Conservation (phyloP, 2,113 vertebrate genomes). For the Cynocephalus volans region DNA sequence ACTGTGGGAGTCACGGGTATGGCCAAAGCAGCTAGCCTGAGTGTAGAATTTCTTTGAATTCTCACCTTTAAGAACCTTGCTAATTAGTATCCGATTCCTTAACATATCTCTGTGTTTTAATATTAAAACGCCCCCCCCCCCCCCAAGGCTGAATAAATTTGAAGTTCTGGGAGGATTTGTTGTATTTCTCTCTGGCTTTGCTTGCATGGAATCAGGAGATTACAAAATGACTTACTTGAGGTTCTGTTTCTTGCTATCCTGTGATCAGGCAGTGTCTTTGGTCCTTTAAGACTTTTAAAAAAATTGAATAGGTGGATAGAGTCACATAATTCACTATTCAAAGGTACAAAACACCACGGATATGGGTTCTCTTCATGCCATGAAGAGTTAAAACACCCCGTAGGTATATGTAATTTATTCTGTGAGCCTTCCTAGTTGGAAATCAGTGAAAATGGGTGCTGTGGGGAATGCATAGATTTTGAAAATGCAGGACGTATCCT, state of each 20-base stretch:
- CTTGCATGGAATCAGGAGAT: not conserved
- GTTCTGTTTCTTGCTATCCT: slow-evolving; percentile 32
- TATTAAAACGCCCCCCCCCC: not conserved
- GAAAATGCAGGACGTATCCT: not conserved
- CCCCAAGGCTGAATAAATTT: not conserved
- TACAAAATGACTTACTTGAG: not conserved
- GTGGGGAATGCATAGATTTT: slow-evolving; percentile 7
- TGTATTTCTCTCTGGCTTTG: slow-evolving; percentile 40
- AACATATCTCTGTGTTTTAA: slow-evolving; percentile 39
- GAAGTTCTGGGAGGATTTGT: not conserved
- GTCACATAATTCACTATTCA: slow-evolving; percentile 35
- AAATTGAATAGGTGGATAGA: slow-evolving; percentile 3
- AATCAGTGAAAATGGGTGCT: slow-evolving; percentile 21
- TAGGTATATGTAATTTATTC: slow-evolving; percentile 1
- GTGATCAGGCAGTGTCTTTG: not conserved
- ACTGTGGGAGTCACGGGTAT: not conserved
- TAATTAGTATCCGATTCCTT: slow-evolving; percentile 18
- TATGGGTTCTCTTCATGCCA: not conserved
- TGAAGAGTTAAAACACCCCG: slow-evolving; percentile 17
- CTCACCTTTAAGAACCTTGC: not conserved
- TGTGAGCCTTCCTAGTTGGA: not conserved
- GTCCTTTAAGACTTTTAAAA: slow-evolving; percentile 38
- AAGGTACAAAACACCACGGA: not conserved
- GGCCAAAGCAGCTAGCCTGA: not conserved
- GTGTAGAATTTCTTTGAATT: slow-evolving; percentile 47